Conservation (phyloP, 2,113 vertebrate genomes). For the Romanogobio albipinnatus region DNA sequence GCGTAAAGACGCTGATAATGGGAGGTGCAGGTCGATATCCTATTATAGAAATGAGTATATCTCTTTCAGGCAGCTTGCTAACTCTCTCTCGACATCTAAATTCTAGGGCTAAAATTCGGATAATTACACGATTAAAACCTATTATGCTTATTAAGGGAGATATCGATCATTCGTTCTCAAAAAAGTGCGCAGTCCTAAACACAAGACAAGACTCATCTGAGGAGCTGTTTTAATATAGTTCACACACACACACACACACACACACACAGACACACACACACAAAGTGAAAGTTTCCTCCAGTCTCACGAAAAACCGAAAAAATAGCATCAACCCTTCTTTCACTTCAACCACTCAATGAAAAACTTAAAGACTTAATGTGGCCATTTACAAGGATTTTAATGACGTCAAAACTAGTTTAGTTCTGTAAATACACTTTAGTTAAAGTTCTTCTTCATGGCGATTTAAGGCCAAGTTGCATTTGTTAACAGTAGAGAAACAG, state of each 20-base stretch:
- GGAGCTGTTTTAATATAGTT: neutral
- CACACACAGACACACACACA: too few relatives aligned
- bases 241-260: too few relatives aligned
- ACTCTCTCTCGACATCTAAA: slow-evolving; percentile 89
- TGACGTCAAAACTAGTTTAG: neutral
- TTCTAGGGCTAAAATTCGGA: slow-evolving; percentile 93
- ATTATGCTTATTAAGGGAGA: slow-evolving; percentile 82
- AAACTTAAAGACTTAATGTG: neutral
- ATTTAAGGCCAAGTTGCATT: neutral
- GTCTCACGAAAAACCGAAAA: neutral
- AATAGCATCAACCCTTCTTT: neutral
- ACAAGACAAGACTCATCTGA: neutral
- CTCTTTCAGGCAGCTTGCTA: slow-evolving; percentile 91
- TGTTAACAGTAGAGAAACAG: neutral
- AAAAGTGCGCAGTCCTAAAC: neutral
- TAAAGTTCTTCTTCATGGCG: neutral
- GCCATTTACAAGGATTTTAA: neutral
- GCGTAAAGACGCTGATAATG: slow-evolving; percentile 85
- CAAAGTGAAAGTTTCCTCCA: neutral
- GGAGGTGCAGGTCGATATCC: slow-evolving; percentile 88
- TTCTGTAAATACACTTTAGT: neutral
- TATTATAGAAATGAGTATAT: slow-evolving; percentile 92
- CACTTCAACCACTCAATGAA: neutral
- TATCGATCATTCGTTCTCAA: slow-evolving; percentile 76
- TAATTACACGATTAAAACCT: slow-evolving; percentile 95